Evolutionary conservation across 2,888 invertebrate genomes (phyloP), one percentile per base, ranked within the genome.

Genomic region (Coleophora deauratella): DNA sequence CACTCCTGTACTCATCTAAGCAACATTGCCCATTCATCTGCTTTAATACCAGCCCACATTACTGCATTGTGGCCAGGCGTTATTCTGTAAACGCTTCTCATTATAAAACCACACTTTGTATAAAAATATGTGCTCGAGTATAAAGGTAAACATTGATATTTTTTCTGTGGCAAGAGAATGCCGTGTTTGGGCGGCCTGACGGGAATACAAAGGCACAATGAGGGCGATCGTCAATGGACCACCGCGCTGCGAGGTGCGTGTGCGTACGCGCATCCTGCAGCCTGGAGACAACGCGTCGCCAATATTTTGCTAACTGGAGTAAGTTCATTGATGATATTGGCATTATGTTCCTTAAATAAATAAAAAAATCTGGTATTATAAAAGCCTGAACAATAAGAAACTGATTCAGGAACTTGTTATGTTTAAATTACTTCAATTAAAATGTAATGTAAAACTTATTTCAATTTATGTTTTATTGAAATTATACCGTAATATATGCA

Each of bases 91-190:
- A 78, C 67, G 73, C 57, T 69, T 60, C 76, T 81, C 78, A 79
- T 82, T 82, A 82, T 81, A 64, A 8, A 72, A 68, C 66, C 67
- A 70, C 70, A 79, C 80, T 81, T 80, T 84, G 81, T 82, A 79
- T 81, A 74, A 81, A 81, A 82, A 78, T 81, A 79, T 78, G 69
- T 70, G 78, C 73, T 81, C 73, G 66, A 80, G 72, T 81, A 81
- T 81, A 80, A 85, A 82, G 75, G 81, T 85, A 85, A 85, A 85
- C 82, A 85, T 77, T 72, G 74, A 63, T 75, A n/a, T 80, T 85
- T 67, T 84, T 81, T 74, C 61, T 53, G 65, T 53, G 63, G 64
- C 68, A 82, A 82, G 78, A 84, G 75, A 82, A 84, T 80, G 63
- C 62, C 21, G 57, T 84, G 81, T 85, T 84, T 82, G 78, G 78